A percentile compares a stretch with the other conserved stretches of the same genome.
phyloP scores from a whole-genome alignment of 2,888 invertebrate species.

The Beris morrisii region DNA sequence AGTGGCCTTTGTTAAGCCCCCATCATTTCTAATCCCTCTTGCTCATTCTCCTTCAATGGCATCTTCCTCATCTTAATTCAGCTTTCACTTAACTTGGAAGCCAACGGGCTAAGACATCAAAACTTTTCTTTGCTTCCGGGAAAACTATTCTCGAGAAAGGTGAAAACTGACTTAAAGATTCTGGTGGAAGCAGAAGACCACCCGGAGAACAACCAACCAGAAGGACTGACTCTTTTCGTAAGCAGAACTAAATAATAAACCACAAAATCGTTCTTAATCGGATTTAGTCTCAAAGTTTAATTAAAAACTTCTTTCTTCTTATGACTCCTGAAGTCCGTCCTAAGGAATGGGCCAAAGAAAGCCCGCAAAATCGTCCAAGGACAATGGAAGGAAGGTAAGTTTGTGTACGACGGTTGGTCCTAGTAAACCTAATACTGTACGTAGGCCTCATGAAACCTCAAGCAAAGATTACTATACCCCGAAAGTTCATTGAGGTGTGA shows the following conservation, averaged over 20 bases:
- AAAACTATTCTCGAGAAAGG: too few relatives aligned
- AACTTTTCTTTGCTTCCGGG: too few relatives aligned
- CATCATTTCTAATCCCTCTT: too few relatives aligned
- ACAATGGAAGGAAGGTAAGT: conserved; percentile 7
- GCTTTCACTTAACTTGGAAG: too few relatives aligned
- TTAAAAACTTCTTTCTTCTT: conserved; percentile 34
- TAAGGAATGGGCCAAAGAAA: conserved; percentile 16
- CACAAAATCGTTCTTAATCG: conserved; percentile 31
- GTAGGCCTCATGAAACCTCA: neutral
- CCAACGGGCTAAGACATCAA: too few relatives aligned
- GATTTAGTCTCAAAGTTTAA: conserved; percentile 33
- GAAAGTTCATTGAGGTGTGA: conserved; percentile 19
- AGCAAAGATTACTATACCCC: conserved; percentile 14
- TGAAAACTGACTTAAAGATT: too few relatives aligned
- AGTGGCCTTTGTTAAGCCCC: too few relatives aligned
- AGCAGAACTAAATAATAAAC: conserved; percentile 35
- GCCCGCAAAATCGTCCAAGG: conserved; percentile 20
- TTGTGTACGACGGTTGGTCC: conserved; percentile 2
- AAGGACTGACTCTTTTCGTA: conserved; percentile 11
- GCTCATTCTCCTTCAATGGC: too few relatives aligned
- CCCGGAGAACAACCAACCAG: conserved; percentile 2
- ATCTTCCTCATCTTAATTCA: too few relatives aligned
- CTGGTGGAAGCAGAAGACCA: too few relatives aligned
- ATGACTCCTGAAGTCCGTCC: conserved; percentile 19
- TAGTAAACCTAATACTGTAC: neutral